phyloP scores from a whole-genome alignment of 2,797 vertebrate genomes.

The Champsocephalus gunnari region DNA sequence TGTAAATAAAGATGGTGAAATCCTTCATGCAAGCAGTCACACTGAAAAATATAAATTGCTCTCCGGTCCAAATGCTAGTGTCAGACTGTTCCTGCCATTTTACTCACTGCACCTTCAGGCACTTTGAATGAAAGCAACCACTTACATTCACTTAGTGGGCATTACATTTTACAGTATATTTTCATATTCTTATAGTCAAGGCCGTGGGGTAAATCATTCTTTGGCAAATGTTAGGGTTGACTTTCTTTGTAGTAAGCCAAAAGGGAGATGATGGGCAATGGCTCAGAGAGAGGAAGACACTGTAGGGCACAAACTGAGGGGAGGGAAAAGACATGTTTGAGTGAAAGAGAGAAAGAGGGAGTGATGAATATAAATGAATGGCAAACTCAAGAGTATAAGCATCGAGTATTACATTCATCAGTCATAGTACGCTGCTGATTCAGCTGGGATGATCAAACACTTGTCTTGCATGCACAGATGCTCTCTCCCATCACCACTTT shows the following conservation, averaged over 20 bases:
- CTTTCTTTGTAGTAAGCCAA: slow-evolving; percentile 37
- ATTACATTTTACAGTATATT: slow-evolving; percentile 50
- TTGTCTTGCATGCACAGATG: slow-evolving; percentile 35
- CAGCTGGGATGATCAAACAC: slow-evolving; percentile 62
- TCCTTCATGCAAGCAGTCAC: slow-evolving; percentile 28
- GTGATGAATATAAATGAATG: slow-evolving; percentile 53
- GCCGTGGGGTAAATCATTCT: slow-evolving; percentile 22
- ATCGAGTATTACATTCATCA: slow-evolving; percentile 42
- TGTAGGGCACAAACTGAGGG: slow-evolving; percentile 3
- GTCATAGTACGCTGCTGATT: slow-evolving; percentile 60
- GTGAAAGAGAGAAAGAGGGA: slow-evolving; percentile 11
- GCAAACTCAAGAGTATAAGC: slow-evolving; percentile 34
- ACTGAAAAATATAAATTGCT: slow-evolving; percentile 37
- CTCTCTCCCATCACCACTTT: slow-evolving; percentile 13
- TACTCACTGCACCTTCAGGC: slow-evolving; percentile 50
- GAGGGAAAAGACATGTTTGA: slow-evolving; percentile 24
- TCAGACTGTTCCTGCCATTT: slow-evolving; percentile 37
- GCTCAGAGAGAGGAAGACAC: slow-evolving; percentile 27
- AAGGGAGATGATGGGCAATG: slow-evolving; percentile 34
- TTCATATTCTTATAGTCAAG: slow-evolving; percentile 42
- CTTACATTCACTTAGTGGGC: slow-evolving; percentile 54
- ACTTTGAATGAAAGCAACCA: slow-evolving; percentile 44
- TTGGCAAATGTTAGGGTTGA: slow-evolving; percentile 21
- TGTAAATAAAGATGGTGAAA: slow-evolving; percentile 48
- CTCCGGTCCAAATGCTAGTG: slow-evolving; percentile 32